These are phyloP conservation scores for Clarias laeviceps DNA, from an alignment of 2,797 vertebrate species.

Conservation along the genomic window DNA sequence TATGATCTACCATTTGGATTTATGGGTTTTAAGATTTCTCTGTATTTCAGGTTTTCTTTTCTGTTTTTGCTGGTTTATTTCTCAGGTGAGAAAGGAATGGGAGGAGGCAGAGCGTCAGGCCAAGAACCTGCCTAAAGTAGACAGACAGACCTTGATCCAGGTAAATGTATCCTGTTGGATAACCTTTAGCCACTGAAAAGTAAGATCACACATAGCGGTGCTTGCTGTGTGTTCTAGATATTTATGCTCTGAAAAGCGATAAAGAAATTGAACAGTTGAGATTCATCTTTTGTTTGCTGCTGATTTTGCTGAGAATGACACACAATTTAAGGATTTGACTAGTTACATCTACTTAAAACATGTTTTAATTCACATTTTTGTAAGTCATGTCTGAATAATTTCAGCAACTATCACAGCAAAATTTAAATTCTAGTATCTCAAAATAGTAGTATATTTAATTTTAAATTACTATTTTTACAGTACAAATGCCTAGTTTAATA, in stretches of 20 bases:
- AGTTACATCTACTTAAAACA: too few species aligned
- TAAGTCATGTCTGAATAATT: too few species aligned
- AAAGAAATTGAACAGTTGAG: not conserved
- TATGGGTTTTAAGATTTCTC: not conserved
- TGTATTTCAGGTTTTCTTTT: not conserved
- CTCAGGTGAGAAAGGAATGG: constrained; percentile 96
- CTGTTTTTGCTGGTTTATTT: not conserved
- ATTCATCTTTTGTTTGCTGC: not conserved
- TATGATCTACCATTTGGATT: not conserved
- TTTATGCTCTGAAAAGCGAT: not conserved
- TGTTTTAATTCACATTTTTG: too few species aligned
- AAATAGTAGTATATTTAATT: too few species aligned
- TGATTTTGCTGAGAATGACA: not conserved
- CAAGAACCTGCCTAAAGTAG: constrained; percentile 93
- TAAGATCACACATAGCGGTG: not conserved
- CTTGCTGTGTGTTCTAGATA: not conserved
- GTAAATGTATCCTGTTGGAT: constrained; percentile 67
- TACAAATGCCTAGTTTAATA: too few species aligned
- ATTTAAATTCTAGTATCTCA: too few species aligned
- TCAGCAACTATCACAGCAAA: too few species aligned
- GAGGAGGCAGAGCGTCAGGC: constrained; percentile 94
- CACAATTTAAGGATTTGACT: not conserved
- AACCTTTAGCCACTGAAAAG: not conserved
- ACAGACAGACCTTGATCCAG: constrained; percentile 95
- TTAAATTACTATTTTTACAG: too few species aligned